phyloP scores from a whole-genome alignment of 2,888 invertebrate species.

The Melieria picta region DNA sequence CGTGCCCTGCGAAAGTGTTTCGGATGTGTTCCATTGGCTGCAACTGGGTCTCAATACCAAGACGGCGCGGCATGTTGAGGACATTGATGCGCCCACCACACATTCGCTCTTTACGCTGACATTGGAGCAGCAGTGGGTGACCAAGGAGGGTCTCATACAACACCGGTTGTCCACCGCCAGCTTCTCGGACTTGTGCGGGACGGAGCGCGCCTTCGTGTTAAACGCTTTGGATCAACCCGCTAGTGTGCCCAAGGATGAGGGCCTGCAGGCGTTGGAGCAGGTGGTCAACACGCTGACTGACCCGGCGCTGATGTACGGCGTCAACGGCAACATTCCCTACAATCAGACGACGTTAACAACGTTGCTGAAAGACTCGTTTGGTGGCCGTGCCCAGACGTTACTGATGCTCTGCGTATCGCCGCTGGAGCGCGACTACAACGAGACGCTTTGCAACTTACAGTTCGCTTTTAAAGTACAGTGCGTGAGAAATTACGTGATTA shows the following conservation, averaged over 20 bases:
- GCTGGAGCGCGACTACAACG: conserved; percentile 73
- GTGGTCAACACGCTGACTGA: conserved; percentile 72
- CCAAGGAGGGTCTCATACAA: conserved; percentile 74
- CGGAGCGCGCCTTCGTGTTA: conserved; percentile 67
- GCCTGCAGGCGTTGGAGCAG: conserved; percentile 74
- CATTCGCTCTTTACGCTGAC: conserved; percentile 79
- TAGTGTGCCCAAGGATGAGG: conserved; percentile 71
- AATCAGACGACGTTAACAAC: conserved; percentile 77
- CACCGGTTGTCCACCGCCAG: conserved; percentile 79
- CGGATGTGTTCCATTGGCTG: conserved; percentile 77
- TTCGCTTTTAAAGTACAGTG: conserved; percentile 75
- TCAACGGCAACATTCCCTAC: conserved; percentile 64
- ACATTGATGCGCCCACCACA: conserved; percentile 35
- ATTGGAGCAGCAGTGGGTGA: conserved; percentile 79
- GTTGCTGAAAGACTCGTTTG: conserved; percentile 78
- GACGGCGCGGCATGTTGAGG: conserved; percentile 8
- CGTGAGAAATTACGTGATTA: conserved; percentile 77
- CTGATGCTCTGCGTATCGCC: conserved; percentile 80
- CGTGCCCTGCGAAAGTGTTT: conserved; percentile 71
- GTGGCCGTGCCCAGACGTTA: conserved; percentile 79
- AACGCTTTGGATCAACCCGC: conserved; percentile 66
- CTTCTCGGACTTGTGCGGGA: conserved; percentile 76
- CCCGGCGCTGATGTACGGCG: conserved; percentile 57
- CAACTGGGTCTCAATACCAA: conserved; percentile 71
- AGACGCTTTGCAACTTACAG: conserved; percentile 76